Percentiles rank a stretch among this genome's conserved stretches.
Evolutionary conservation across 2,888 invertebrate species (phyloP).

Genomic region (Monoplex corrugatus): DNA sequence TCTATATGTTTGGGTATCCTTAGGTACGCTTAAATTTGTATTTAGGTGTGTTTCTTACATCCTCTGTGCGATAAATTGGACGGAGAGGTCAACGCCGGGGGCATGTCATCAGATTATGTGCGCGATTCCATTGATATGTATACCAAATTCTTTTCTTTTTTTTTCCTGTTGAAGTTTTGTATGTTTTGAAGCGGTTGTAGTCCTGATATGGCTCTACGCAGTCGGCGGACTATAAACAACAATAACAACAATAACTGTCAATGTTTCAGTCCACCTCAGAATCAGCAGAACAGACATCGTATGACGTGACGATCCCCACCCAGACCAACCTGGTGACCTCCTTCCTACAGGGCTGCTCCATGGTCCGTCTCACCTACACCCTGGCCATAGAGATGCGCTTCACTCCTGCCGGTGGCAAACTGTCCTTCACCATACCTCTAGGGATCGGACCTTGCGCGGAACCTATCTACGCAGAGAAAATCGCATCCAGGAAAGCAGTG

Average conservation of each 20-base stretch:
- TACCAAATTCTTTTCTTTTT: too few relatives aligned
- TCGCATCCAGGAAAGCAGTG: slow-evolving; percentile 60
- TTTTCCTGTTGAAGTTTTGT: too few relatives aligned
- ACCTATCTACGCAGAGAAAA: slow-evolving; percentile 61
- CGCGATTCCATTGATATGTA: too few relatives aligned
- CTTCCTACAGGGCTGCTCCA: slow-evolving; percentile 66
- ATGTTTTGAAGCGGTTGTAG: too few relatives aligned
- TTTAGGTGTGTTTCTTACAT: too few relatives aligned
- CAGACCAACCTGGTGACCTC: slow-evolving; percentile 71
- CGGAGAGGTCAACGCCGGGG: too few relatives aligned
- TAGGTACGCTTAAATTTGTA: too few relatives aligned
- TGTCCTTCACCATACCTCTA: slow-evolving; percentile 71
- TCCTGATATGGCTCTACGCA: too few relatives aligned
- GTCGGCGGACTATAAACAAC: too few relatives aligned
- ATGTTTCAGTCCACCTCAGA: slow-evolving; percentile 40
- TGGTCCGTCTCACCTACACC: slow-evolving; percentile 68
- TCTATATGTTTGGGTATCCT: too few relatives aligned
- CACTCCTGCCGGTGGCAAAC: slow-evolving; percentile 68
- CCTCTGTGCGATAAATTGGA: too few relatives aligned
- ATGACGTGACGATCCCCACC: slow-evolving; percentile 71
- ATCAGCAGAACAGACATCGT: slow-evolving; percentile 55
- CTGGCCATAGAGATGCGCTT: slow-evolving; percentile 69
- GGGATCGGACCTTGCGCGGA: slow-evolving; percentile 70
- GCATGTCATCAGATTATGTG: too few relatives aligned
- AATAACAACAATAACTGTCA: background rate